A percentile compares a stretch with the other conserved stretches of the same genome.
Conservation (phyloP, 1,140 invertebrate genomes). For the Schmidtea mediterranea region DNA sequence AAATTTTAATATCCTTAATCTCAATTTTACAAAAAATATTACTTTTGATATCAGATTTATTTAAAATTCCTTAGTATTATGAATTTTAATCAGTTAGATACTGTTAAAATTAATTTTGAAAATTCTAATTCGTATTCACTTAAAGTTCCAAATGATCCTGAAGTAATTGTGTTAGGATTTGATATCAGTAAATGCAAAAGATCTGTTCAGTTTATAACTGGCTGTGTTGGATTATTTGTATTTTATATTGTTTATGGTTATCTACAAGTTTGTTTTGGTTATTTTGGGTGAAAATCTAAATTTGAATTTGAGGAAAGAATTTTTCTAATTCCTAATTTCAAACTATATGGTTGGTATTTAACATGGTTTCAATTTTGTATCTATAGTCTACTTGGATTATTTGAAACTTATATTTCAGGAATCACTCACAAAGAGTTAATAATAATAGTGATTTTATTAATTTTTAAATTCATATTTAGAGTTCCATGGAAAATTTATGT, state of each 20-base stretch:
- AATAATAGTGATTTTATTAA: conserved; percentile 35
- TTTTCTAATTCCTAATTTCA: conserved; percentile 57
- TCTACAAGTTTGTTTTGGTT: conserved; percentile 35
- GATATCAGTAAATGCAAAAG: conserved; percentile 37
- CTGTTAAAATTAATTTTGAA: too few species aligned
- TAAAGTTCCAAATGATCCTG: conserved; percentile 4
- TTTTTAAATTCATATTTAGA: conserved; percentile 30
- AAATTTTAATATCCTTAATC: too few species aligned
- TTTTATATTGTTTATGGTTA: conserved; percentile 70
- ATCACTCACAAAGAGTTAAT: conserved; percentile 34
- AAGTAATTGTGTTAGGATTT: conserved; percentile 41
- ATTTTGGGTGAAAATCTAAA: conserved; percentile 8
- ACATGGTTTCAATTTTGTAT: conserved; percentile 66
- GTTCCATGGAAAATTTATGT: conserved; percentile 54
- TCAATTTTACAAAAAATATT: too few species aligned
- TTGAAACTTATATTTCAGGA: conserved; percentile 34
- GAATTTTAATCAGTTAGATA: too few species aligned
- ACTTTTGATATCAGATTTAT: too few species aligned
- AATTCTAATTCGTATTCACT: too few species aligned
- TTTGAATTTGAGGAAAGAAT: conserved; percentile 44
- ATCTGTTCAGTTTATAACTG: conserved; percentile 43
- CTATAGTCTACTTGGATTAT: conserved; percentile 49
- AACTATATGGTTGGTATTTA: conserved; percentile 64
- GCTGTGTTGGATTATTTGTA: conserved; percentile 48
- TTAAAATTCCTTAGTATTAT: too few species aligned